These are phyloP conservation scores for Alcis repandata DNA, from an alignment of 2,888 invertebrate genomes.

Conservation along the genomic window DNA sequence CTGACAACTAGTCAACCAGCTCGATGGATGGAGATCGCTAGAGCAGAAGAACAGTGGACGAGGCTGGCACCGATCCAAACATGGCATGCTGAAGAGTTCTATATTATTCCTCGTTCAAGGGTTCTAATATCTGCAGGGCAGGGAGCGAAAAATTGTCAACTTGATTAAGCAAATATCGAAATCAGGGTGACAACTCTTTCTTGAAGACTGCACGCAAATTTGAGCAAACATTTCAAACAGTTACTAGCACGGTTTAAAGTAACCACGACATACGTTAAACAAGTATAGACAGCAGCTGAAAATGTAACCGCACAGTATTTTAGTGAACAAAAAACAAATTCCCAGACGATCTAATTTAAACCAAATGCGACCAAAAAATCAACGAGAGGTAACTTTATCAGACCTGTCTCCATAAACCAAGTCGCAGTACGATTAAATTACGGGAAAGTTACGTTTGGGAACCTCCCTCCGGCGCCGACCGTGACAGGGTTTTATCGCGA, in stretches of 20 bases:
- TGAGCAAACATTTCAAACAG: too few species aligned
- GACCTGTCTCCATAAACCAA: constrained; percentile 41
- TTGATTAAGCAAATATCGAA: not conserved
- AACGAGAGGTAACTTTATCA: constrained; percentile 37
- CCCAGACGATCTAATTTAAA: constrained; percentile 37
- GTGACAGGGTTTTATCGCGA: constrained; percentile 78
- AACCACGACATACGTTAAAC: not conserved
- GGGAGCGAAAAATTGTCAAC: not conserved
- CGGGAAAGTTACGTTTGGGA: constrained; percentile 61
- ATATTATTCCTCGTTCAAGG: too few species aligned
- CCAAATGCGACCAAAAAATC: constrained; percentile 25
- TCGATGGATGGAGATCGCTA: too few species aligned
- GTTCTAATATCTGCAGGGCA: too few species aligned
- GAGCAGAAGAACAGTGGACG: too few species aligned
- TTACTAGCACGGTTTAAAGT: not conserved
- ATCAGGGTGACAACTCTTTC: too few species aligned
- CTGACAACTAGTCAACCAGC: too few species aligned
- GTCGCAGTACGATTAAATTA: constrained; percentile 67
- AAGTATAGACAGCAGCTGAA: not conserved
- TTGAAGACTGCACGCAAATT: too few species aligned
- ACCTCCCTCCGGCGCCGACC: constrained; percentile 62
- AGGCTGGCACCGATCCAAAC: too few species aligned
- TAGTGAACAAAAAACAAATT: constrained; percentile 16
- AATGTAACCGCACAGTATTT: not conserved
- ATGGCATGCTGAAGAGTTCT: too few species aligned